Conservation (phyloP, 2,113 vertebrate genomes). For the Corythoichthys intestinalis region DNA sequence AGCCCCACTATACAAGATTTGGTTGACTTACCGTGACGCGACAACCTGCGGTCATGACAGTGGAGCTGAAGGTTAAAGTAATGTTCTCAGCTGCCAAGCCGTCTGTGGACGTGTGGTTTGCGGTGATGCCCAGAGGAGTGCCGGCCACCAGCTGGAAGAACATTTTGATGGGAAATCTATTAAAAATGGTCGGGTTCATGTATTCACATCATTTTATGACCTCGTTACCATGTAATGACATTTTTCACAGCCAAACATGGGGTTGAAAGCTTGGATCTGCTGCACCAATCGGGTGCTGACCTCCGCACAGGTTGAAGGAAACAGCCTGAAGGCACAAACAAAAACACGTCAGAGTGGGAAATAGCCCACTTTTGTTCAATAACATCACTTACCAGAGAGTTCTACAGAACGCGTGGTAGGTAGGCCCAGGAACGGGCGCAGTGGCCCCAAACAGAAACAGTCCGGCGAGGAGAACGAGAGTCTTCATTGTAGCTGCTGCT, state of each 20-base stretch:
- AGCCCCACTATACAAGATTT: too few species aligned
- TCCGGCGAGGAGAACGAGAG: constrained; percentile 31
- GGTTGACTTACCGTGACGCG: constrained; percentile 24
- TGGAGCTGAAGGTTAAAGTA: constrained; percentile 7
- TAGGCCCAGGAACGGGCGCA: not conserved
- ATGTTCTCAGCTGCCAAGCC: constrained; percentile 24
- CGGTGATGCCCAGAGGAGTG: constrained; percentile 2
- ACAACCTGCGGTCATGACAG: constrained; percentile 16
- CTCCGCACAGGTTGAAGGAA: constrained; percentile 25
- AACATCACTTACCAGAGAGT: constrained; percentile 9
- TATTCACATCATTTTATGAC: not conserved
- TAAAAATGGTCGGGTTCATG: not conserved
- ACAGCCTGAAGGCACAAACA: constrained; percentile 21
- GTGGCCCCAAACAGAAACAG: constrained; percentile 18
- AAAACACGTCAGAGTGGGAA: too few species aligned
- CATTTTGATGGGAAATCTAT: not conserved
- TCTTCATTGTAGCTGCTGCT: constrained; percentile 19
- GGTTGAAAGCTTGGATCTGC: constrained; percentile 37
- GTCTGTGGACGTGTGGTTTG: constrained; percentile 39
- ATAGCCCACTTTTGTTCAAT: not conserved
- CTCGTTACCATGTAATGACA: constrained; percentile 31
- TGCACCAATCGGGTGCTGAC: constrained; percentile 9
- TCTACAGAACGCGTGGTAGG: constrained; percentile 45
- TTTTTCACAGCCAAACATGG: constrained; percentile 14
- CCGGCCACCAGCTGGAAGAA: constrained; percentile 29